These are phyloP conservation scores for Euborellia annulipes DNA, from an alignment of 1,140 invertebrate species.

Conservation along the genomic window DNA sequence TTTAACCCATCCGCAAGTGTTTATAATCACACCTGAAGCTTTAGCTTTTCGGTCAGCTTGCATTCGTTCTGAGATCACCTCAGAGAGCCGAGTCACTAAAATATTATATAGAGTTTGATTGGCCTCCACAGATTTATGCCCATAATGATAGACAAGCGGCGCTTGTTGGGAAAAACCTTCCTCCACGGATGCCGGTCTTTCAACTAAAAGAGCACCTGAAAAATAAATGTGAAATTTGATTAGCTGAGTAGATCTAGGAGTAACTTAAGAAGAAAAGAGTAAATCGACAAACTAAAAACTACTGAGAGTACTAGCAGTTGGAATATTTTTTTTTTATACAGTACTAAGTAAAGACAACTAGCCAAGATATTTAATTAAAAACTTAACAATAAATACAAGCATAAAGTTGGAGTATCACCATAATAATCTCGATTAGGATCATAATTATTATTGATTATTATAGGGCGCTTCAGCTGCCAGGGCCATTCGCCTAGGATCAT, in stretches of 20 bases:
- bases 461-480: no score
- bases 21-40: conserved; percentile 88
- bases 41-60: conserved; percentile 75
- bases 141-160: conserved; percentile 87
- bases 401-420: no score
- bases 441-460: no score
- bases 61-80: conserved; percentile 69
- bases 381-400: no score
- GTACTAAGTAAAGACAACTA: no score
- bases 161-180: conserved; percentile 86
- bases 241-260: neutral
- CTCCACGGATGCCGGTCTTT: conserved; percentile 78
- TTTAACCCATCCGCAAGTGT: conserved; percentile 96
- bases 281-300: no score
- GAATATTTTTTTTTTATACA: no score
- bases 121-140: conserved; percentile 57
- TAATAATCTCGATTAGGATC: no score
- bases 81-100: conserved; percentile 68
- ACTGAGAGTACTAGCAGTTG: no score
- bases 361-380: no score
- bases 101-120: conserved; percentile 80
- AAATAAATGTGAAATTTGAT: conserved; percentile 13
- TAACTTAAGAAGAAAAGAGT: neutral
- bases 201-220: conserved; percentile 68
- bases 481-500: no score